Conservation (phyloP, 1,140 invertebrate genomes). For the Drosophila jambulina region DNA sequence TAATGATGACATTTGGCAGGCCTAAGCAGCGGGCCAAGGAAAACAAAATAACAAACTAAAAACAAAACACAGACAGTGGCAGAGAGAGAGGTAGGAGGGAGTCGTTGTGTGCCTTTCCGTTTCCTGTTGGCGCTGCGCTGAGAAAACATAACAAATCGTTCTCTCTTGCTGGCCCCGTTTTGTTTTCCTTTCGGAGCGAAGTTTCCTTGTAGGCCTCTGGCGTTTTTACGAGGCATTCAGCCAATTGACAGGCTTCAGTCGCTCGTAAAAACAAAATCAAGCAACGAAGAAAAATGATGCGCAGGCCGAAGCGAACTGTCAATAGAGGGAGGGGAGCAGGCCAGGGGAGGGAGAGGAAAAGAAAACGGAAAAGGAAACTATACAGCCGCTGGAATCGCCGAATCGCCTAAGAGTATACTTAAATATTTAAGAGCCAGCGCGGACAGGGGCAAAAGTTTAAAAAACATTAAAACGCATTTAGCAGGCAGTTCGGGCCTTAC, state of each 20-base stretch:
- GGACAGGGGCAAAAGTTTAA: slow-evolving; percentile 36
- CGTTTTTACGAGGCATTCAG: slow-evolving; percentile 84
- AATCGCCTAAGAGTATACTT: slow-evolving; percentile 71
- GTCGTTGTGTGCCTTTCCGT: slow-evolving; percentile 73
- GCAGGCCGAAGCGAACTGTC: slow-evolving; percentile 62
- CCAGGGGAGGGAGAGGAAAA: background rate
- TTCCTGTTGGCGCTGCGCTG: slow-evolving; percentile 68
- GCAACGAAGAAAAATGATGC: slow-evolving; percentile 80
- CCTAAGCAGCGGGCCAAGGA: slow-evolving; percentile 56
- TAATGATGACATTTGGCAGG: slow-evolving; percentile 84
- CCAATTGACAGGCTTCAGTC: slow-evolving; percentile 84
- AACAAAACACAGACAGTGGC: slow-evolving; percentile 41
- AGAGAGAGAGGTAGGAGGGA: slow-evolving; percentile 3
- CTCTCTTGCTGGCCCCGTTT: slow-evolving; percentile 42
- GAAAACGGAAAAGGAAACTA: slow-evolving; percentile 35
- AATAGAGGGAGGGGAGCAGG: background rate
- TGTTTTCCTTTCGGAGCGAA: slow-evolving; percentile 14
- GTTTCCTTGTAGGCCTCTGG: slow-evolving; percentile 66
- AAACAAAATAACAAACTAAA: slow-evolving; percentile 79
- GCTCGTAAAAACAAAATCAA: slow-evolving; percentile 80
- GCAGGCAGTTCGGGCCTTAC: slow-evolving; percentile 48
- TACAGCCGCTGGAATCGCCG: slow-evolving; percentile 45
- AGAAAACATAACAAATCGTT: slow-evolving; percentile 83
- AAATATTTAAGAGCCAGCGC: slow-evolving; percentile 68
- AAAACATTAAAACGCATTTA: slow-evolving; percentile 83